phyloP scores from a whole-genome alignment of 2,113 vertebrate genomes.

The Aldabrachelys gigantea region DNA sequence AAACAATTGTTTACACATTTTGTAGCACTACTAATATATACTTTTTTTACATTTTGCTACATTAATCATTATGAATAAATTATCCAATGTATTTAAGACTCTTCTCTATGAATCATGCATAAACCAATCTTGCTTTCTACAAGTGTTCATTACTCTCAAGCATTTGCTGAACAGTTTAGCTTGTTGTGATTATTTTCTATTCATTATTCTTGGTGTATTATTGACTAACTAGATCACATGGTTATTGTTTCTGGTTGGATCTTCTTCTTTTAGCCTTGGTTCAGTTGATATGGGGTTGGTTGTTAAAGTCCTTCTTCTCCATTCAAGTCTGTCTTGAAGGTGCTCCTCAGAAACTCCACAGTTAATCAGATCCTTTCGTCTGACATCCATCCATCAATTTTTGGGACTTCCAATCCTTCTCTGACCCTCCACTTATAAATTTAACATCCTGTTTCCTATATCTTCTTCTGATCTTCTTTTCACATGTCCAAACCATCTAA shows the following conservation, averaged over 20 bases:
- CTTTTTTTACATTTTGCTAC: neutral
- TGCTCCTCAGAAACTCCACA: too few species aligned
- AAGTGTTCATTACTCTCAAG: neutral
- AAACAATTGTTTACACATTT: neutral
- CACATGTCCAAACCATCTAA: too few species aligned
- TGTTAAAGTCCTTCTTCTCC: too few species aligned
- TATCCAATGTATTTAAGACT: fast-evolving
- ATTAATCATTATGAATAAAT: neutral
- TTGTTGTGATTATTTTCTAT: neutral
- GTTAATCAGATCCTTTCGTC: too few species aligned
- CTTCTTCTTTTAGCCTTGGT: too few species aligned
- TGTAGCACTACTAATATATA: neutral
- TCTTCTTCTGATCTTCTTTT: too few species aligned
- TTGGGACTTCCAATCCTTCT: too few species aligned
- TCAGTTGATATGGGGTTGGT: too few species aligned
- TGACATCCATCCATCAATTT: too few species aligned
- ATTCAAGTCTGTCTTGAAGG: too few species aligned
- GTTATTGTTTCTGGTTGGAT: neutral
- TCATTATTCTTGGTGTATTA: neutral
- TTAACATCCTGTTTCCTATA: too few species aligned
- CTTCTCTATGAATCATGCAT: neutral
- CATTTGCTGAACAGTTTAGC: neutral
- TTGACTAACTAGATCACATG: neutral
- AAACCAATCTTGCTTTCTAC: neutral
- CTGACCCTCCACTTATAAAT: too few species aligned